A percentile compares a stretch with the other conserved stretches of the same genome.
These are phyloP conservation scores for Albula goreensis DNA, from an alignment of 2,113 vertebrate genomes.

Conservation along the genomic window DNA sequence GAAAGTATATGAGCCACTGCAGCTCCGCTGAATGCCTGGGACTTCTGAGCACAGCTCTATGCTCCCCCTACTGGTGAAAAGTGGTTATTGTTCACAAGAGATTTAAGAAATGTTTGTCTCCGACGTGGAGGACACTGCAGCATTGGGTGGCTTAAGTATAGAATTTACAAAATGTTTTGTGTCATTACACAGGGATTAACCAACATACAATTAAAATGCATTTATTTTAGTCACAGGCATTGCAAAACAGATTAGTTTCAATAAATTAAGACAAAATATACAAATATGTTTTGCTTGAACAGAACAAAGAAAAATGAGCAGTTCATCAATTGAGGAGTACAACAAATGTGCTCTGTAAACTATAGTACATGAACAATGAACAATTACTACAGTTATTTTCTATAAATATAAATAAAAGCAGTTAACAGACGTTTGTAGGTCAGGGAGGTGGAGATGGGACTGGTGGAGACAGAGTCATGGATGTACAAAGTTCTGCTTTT, in stretches of 20 bases:
- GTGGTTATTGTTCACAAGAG: background rate
- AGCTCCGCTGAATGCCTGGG: background rate
- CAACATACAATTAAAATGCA: background rate
- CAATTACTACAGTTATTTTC: background rate
- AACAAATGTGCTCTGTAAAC: background rate
- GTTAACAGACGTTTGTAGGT: background rate
- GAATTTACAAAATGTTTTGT: background rate
- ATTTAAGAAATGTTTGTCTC: too few species aligned
- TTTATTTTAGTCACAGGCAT: background rate
- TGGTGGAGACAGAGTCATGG: background rate
- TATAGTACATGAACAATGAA: background rate
- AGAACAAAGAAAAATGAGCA: background rate
- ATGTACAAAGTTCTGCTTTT: background rate
- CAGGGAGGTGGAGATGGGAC: background rate
- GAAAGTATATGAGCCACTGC: background rate
- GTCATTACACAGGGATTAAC: background rate
- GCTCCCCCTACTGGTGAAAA: conserved; percentile 14
- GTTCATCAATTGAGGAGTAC: background rate
- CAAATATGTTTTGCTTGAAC: background rate
- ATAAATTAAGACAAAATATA: background rate
- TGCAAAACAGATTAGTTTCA: background rate
- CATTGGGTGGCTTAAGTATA: too few species aligned
- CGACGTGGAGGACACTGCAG: too few species aligned
- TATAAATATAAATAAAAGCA: background rate
- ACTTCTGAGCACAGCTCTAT: background rate